Conservation (phyloP, 1,140 invertebrate species). For the Daktulosphaira vitifoliae region DNA sequence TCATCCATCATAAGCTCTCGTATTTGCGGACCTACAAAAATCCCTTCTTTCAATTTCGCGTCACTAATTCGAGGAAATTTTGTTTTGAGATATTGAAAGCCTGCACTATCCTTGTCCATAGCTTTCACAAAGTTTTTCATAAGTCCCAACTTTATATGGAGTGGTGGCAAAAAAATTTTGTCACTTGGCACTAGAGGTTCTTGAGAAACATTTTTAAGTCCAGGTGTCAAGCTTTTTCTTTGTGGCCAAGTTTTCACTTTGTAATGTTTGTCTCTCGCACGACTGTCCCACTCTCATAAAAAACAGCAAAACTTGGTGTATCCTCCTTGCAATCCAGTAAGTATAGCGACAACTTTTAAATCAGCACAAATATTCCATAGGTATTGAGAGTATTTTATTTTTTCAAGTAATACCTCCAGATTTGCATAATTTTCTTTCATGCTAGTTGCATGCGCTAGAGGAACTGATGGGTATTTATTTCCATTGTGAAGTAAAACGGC, state of each 20-base stretch:
- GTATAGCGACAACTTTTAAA: constrained; percentile 33
- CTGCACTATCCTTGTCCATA: not conserved
- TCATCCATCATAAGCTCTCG: not conserved
- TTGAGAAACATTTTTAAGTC: constrained; percentile 41
- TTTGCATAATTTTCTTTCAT: no score
- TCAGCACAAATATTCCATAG: constrained; percentile 30
- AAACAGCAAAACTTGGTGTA: constrained; percentile 45
- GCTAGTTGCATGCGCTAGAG: no score
- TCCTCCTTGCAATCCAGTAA: constrained; percentile 40
- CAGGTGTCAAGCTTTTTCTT: constrained; percentile 37
- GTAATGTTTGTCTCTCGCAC: constrained; percentile 41
- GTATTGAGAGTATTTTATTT: not conserved
- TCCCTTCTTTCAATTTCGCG: not conserved
- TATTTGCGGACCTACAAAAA: constrained; percentile 10
- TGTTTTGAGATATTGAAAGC: not conserved
- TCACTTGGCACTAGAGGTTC: constrained; percentile 39
- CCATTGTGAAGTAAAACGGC: no score
- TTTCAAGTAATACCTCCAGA: no score
- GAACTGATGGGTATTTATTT: no score
- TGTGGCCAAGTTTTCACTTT: constrained; percentile 40
- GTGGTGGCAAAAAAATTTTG: constrained; percentile 38
- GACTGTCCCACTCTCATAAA: constrained; percentile 45
- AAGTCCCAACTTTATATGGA: constrained; percentile 44
- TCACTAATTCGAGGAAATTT: not conserved
- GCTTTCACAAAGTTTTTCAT: constrained; percentile 34